phyloP scores from a whole-genome alignment of 2,797 vertebrate species.

The Gallinago solitaria region DNA sequence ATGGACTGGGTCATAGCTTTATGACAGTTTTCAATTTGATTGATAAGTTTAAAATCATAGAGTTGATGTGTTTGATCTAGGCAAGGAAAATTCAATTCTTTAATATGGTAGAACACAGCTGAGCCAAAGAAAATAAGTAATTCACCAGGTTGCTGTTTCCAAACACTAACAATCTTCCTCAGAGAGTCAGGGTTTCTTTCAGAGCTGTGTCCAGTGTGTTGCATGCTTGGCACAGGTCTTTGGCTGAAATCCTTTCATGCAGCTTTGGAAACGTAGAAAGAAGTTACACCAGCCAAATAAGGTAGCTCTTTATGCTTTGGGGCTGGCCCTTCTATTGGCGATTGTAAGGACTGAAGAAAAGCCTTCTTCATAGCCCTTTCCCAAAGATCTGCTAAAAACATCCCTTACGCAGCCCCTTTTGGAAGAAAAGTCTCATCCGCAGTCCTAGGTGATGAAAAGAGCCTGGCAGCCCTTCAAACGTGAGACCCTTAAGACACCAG shows the following conservation, averaged over 20 bases:
- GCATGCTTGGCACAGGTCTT: not conserved
- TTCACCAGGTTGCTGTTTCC: not conserved
- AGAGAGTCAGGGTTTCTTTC: not conserved
- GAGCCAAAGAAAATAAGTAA: not conserved
- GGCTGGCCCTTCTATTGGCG: accelerated
- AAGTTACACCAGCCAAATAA: not conserved
- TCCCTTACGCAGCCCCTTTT: not conserved
- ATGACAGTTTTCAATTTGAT: not conserved
- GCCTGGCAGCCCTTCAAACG: not conserved
- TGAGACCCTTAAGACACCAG: not conserved
- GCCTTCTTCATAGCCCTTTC: not conserved
- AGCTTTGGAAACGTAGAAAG: not conserved
- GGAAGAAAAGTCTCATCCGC: not conserved
- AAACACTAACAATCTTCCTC: not conserved
- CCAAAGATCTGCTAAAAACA: not conserved
- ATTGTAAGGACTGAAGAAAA: not conserved
- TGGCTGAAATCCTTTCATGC: not conserved
- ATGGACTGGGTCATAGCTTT: not conserved
- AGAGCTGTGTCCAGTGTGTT: not conserved
- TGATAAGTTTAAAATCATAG: not conserved
- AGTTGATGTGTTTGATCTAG: not conserved
- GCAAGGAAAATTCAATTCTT: not conserved
- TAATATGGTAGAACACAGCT: not conserved
- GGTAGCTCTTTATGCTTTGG: not conserved
- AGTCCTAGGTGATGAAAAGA: not conserved